A percentile compares a stretch with the other conserved stretches of the same genome.
Evolutionary conservation across 2,888 invertebrate species (phyloP).

Genomic region (Eulithis prunata): DNA sequence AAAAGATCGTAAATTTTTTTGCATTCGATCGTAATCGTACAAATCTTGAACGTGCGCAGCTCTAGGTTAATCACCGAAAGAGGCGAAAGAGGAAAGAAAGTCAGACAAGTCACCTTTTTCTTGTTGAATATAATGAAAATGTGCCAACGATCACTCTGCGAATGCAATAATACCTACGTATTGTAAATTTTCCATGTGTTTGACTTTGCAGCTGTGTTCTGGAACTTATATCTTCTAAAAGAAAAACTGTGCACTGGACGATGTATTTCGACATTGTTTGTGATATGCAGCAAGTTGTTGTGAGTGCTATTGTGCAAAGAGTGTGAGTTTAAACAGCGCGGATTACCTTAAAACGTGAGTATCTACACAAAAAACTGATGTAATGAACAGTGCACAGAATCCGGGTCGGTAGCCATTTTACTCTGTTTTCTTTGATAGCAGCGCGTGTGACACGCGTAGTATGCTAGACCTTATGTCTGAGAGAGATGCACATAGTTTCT

Average conservation of each 20-base stretch:
- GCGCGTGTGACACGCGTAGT: neutral
- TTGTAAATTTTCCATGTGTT: conserved; percentile 29
- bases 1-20: neutral
- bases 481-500: conserved; percentile 9
- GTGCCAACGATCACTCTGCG: conserved; percentile 36
- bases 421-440: conserved; percentile 4
- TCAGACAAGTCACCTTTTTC: conserved; percentile 36
- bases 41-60: conserved; percentile 45
- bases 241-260: conserved; percentile 58
- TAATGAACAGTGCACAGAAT: conserved; percentile 4
- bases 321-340: conserved; percentile 46
- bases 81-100: conserved; percentile 37
- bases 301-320: conserved; percentile 40
- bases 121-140: conserved; percentile 58
- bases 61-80: conserved; percentile 43
- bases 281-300: conserved; percentile 27
- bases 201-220: conserved; percentile 56
- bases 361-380: neutral
- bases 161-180: conserved; percentile 39
- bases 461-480: conserved; percentile 4
- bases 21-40: conserved; percentile 35
- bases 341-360: conserved; percentile 42
- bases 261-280: conserved; percentile 55
- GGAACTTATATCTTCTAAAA: conserved; percentile 30
- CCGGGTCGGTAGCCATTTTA: conserved; percentile 41